Percentiles rank a stretch among this genome's conserved stretches.
These are phyloP conservation scores for Microctenopoma lineatum DNA, from an alignment of 2,797 vertebrate genomes.

Conservation along the genomic window DNA sequence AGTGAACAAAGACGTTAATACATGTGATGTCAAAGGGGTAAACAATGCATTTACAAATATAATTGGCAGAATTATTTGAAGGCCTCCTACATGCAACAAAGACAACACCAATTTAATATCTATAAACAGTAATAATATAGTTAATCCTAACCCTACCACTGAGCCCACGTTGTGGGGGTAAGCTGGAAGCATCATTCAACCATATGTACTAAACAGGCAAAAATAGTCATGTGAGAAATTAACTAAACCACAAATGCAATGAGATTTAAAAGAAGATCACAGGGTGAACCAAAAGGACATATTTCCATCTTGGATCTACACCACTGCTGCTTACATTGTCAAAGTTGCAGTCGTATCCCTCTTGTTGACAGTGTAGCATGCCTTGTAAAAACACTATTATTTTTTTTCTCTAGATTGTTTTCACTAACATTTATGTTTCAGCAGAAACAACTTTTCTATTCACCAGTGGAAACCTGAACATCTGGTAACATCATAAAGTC, in stretches of 20 bases:
- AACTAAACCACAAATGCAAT: too few species aligned
- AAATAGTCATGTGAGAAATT: too few species aligned
- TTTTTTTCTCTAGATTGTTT: background rate
- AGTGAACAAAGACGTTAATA: constrained; percentile 23
- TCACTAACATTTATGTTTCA: background rate
- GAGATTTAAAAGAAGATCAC: background rate
- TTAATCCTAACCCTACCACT: too few species aligned
- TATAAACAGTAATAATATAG: background rate
- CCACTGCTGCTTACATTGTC: constrained; percentile 86
- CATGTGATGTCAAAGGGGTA: too few species aligned
- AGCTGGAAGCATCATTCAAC: background rate
- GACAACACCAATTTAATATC: background rate
- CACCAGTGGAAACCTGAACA: background rate
- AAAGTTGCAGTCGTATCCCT: constrained; percentile 93
- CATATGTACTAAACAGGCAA: too few species aligned
- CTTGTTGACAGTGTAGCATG: constrained; percentile 75
- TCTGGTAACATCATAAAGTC: background rate
- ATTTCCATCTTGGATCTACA: background rate
- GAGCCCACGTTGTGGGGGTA: background rate
- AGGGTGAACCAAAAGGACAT: background rate
- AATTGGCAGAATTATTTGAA: too few species aligned
- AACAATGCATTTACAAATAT: too few species aligned
- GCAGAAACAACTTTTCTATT: background rate
- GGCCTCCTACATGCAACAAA: constrained; percentile 85
- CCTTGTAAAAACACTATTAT: constrained; percentile 53